Percentiles rank a stretch among this genome's conserved stretches.
These are phyloP conservation scores for Heterohyrax brucei DNA, from an alignment of 2,797 vertebrate genomes.

Conservation along the genomic window DNA sequence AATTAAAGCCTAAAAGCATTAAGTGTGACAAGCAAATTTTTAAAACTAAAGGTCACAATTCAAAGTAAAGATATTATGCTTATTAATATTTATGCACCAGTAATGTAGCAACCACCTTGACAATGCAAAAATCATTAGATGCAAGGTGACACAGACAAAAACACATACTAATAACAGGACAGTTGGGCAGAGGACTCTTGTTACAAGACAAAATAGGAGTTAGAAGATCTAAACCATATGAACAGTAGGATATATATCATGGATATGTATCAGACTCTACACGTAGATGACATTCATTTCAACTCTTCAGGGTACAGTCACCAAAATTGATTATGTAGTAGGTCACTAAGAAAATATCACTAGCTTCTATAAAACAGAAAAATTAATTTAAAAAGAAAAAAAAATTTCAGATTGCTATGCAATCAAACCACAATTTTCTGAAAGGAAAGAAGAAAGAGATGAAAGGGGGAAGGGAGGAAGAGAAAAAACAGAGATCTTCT, in stretches of 20 bases:
- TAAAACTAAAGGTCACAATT: neutral
- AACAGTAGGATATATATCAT: neutral
- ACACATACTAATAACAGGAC: neutral
- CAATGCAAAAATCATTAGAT: neutral
- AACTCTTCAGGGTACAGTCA: too few species aligned
- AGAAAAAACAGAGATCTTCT: too few species aligned
- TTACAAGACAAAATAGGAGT: neutral
- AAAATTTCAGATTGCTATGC: too few species aligned
- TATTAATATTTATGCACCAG: neutral
- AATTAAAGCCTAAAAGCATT: neutral
- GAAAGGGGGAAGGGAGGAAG: too few species aligned
- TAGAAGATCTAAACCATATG: neutral
- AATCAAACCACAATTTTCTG: too few species aligned
- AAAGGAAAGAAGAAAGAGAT: too few species aligned
- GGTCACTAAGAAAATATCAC: too few species aligned
- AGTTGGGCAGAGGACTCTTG: neutral
- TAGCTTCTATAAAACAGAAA: too few species aligned
- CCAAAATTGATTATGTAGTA: too few species aligned
- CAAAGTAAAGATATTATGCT: neutral
- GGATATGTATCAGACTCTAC: neutral
- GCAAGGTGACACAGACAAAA: neutral
- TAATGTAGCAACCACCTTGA: neutral
- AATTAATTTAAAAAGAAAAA: too few species aligned
- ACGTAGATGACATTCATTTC: too few species aligned
- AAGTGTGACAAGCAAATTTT: neutral